A percentile compares a stretch with the other conserved stretches of the same genome.
Conservation (phyloP, 2,888 invertebrate genomes). For the Melipona beecheii region DNA sequence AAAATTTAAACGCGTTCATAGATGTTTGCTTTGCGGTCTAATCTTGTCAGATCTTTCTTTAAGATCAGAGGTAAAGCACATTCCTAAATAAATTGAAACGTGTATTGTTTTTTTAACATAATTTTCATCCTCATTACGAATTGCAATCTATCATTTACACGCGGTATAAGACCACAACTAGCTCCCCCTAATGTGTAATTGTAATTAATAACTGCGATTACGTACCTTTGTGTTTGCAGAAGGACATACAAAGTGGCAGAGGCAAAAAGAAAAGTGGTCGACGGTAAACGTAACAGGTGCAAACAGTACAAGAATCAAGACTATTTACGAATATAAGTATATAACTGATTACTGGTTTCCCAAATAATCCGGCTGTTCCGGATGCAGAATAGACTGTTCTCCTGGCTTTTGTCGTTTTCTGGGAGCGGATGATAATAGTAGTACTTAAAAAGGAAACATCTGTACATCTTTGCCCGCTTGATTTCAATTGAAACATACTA, state of each 20-base stretch:
- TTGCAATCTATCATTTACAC: slow-evolving; percentile 10
- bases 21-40: not conserved
- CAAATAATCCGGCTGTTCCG: slow-evolving; percentile 53
- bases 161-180: not conserved
- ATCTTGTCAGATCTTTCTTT: not conserved
- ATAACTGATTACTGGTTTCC: slow-evolving; percentile 43
- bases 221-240: slow-evolving; percentile 71
- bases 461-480: slow-evolving; percentile 35
- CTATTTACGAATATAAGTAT: slow-evolving; percentile 76
- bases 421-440: slow-evolving; percentile 23
- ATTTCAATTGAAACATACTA: slow-evolving; percentile 3
- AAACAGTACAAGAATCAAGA: slow-evolving; percentile 81
- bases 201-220: slow-evolving; percentile 40
- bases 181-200: not conserved
- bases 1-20: not conserved
- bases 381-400: not conserved
- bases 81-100: not conserved
- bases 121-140: not conserved
- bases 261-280: slow-evolving; percentile 69
- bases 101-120: not conserved
- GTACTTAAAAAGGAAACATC: slow-evolving; percentile 70
- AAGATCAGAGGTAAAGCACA: not conserved
- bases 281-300: slow-evolving; percentile 81
- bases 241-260: slow-evolving; percentile 75
- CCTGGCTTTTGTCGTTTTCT: not conserved